Conservation (phyloP, 2,113 vertebrate genomes). For the Polyodon spathula region DNA sequence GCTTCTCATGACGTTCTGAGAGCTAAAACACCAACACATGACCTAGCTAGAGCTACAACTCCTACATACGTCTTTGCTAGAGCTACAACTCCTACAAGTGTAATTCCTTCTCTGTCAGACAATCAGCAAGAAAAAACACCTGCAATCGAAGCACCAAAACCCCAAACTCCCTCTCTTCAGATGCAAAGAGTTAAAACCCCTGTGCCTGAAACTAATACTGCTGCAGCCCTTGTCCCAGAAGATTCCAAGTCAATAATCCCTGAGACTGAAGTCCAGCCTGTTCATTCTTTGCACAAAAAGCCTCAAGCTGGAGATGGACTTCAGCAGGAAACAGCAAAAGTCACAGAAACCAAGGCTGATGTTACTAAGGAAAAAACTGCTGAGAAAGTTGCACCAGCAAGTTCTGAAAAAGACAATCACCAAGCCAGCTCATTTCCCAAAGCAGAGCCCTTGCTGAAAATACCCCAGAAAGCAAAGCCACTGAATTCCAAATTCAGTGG, state of each 20-base stretch:
- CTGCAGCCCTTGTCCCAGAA: conserved; percentile 44
- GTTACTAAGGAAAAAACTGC: conserved; percentile 26
- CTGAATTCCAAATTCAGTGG: conserved; percentile 53
- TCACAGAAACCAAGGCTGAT: conserved; percentile 20
- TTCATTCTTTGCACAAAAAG: conserved; percentile 26
- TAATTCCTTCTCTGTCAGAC: background rate
- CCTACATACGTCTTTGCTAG: too few species aligned
- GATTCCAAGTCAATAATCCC: conserved; percentile 41
- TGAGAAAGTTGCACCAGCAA: conserved; percentile 31
- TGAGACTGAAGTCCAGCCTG: conserved; percentile 39
- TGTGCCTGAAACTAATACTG: conserved; percentile 14
- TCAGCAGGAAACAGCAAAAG: conserved; percentile 20
- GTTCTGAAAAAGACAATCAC: conserved; percentile 25
- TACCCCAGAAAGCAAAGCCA: conserved; percentile 40
- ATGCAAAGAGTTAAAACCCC: conserved; percentile 15
- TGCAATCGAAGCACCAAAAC: background rate
- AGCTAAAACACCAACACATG: too few species aligned
- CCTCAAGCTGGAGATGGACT: conserved; percentile 40
- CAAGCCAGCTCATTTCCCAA: conserved; percentile 7
- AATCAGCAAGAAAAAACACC: background rate
- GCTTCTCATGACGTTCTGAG: conserved; percentile 23
- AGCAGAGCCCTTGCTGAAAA: conserved; percentile 29
- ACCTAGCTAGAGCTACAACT: too few species aligned
- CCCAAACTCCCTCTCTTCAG: conserved; percentile 6
- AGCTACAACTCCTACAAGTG: too few species aligned